phyloP scores from a whole-genome alignment of 2,797 vertebrate genomes.

The Halcyon leucocephala region DNA sequence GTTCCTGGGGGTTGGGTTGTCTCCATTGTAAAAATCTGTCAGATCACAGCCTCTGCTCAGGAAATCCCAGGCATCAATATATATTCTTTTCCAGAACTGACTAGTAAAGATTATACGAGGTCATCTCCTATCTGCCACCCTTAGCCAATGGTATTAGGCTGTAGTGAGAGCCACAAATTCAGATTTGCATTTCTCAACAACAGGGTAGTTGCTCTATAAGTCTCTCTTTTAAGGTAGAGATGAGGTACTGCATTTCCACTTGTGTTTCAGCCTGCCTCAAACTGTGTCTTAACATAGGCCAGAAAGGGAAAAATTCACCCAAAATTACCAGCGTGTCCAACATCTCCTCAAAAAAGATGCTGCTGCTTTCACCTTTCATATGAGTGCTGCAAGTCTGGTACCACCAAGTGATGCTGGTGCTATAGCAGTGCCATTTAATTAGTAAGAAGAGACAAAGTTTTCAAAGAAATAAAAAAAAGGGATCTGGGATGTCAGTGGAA shows the following conservation, averaged over 20 bases:
- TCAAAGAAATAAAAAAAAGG: not conserved
- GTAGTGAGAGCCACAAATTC: not conserved
- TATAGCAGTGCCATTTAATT: not conserved
- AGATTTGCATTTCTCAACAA: not conserved
- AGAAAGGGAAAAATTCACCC: not conserved
- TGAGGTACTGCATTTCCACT: not conserved
- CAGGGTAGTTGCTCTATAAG: not conserved
- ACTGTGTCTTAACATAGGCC: not conserved
- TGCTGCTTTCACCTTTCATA: not conserved
- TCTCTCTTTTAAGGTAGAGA: not conserved
- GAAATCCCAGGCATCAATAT: not conserved
- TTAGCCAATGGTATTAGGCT: not conserved
- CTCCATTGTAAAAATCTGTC: not conserved
- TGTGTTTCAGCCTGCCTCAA: not conserved
- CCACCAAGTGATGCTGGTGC: not conserved
- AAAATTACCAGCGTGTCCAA: not conserved
- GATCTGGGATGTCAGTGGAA: not conserved
- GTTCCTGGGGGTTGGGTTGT: not conserved
- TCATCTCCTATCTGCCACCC: not conserved
- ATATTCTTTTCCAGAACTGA: not conserved
- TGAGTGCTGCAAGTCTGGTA: rapidly evolving
- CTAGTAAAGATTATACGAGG: not conserved
- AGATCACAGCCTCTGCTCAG: not conserved
- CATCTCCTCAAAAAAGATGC: not conserved
- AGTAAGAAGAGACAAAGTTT: not conserved